Percentiles rank a stretch among this genome's conserved stretches.
Evolutionary conservation across 2,888 invertebrate species (phyloP).

Genomic region (Bimastos eiseni): DNA sequence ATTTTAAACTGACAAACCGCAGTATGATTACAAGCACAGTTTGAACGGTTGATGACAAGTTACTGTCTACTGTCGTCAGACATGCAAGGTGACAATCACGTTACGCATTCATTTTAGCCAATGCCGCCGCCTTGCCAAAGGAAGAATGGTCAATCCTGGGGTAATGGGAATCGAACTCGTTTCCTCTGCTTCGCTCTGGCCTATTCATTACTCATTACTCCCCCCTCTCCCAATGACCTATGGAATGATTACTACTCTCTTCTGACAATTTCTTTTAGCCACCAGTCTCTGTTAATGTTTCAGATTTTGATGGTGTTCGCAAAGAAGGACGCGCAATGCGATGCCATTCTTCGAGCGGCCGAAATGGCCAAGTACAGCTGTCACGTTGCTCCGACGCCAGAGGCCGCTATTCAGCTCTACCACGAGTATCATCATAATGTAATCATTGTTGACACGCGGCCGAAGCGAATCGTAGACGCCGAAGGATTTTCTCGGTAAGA

Average conservation of each 20-base stretch:
- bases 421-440: neutral
- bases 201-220: no score
- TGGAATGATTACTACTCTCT: neutral
- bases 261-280: neutral
- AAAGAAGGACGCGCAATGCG: neutral
- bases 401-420: neutral
- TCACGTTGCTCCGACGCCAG: neutral
- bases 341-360: neutral
- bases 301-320: constrained; percentile 18
- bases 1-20: no score
- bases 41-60: no score
- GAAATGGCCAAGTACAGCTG: constrained; percentile 18
- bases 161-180: no score
- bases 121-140: no score
- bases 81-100: no score
- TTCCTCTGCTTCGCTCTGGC: no score
- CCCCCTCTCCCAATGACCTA: no score
- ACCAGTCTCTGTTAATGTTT: neutral
- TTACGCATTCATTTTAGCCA: no score
- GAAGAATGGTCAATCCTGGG: no score
- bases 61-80: no score
- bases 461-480: neutral
- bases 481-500: neutral
- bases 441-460: neutral
- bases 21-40: no score